Base-by-base conservation (phyloP, 92 coral and sea anemone species). In the Micromussa lordhowensis region DNA sequence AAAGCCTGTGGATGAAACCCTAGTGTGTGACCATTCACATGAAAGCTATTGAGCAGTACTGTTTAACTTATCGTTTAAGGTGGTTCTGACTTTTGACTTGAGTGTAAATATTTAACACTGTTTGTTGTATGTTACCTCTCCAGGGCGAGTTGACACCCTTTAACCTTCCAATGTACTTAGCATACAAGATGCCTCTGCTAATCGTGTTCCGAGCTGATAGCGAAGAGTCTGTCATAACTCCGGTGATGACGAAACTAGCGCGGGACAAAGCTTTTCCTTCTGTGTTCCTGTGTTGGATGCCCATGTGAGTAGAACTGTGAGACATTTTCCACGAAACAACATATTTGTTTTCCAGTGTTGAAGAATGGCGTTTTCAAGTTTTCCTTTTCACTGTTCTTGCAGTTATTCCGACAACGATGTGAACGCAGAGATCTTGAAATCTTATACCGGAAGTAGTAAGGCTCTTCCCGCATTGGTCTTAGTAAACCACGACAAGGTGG, bases 81-180 rank as follows among this genome's bases (percentile, higher is more conserved):
- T 66, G 71, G 34, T 12, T 10, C 32, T 66, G 11, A 66, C 71
- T 66, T 66, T 66, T 28, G 71, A 26, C 17, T 26, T 5, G n/a
- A 2, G 68, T 24, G 30, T 63, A 26, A 63, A 5, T 30, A 63
- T 63, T 24, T 30, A 69, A 55, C 59, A 73, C 18, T 49, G 18
- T 38, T 44, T 44, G 10, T 13, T 44, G 0, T 85, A 31, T 34
- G 40, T 81, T 21, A 44, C 64, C 12, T 49, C 68, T 90, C 21
- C 90, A 97, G 99, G 99, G 98, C 48, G 98, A 97, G 88, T 87
- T 97, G 66, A 97, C 97, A 26, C 98, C 98, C 53, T 75, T 97
- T 69, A 96, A 97, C 89, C 91, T 97, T 48, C 99, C 98, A 35
- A 85, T 85, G 80, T 97, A 97, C 94, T 87, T 86, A 84, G 69